Base-by-base conservation (phyloP, 1,140 invertebrate species). In the Trachelipus rathkii region DNA sequence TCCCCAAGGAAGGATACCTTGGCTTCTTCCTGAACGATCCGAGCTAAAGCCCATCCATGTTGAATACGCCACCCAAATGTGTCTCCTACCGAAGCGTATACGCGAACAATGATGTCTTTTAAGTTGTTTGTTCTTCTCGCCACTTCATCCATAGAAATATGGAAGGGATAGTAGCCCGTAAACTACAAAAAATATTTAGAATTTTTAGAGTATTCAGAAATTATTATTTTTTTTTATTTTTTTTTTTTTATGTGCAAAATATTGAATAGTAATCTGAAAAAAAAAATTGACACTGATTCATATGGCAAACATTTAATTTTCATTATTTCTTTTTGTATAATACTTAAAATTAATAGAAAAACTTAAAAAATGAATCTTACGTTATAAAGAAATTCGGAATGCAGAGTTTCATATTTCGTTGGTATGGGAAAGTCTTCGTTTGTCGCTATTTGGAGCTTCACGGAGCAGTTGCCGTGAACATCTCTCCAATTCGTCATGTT, bases 11-110 rank as follows among this genome's bases (percentile, higher is more conserved):
- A 89, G 44, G 84, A 82, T 0, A 97, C 86, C 77, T 89, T 88
- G 7, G 96, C 87, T 7, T 91, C 91, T 0, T 93, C 94, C 84
- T 95, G 95, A 83, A 91, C 96, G 33, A 98, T 91, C 76, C 94
- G 87, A 0, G 95, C 92, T 33, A 91, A 91, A 0, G 95, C 92
- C 86, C 91, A 95, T 0, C 95, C 96, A 81, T 93, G 90, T 6
- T 85, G 83, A 13, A 94, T 90, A n/a, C 93, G 87, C 85, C 79
- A 78, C 3, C 95, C 91, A 85, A 94, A 97, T 82, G 91, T 89
- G 82, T 82, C 82, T 10, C 76, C 79, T 24, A 82, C 78, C 15
- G 50, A 67, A 1, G 79, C 81, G 76, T 75, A 77, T n/a, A 82
- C 81, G 13, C 78, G 75, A 21, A 82, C 75, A 19, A 74, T 79